These are phyloP conservation scores for Coturnix japonica DNA, from an alignment of 2,113 vertebrate species.

Conservation along the genomic window DNA sequence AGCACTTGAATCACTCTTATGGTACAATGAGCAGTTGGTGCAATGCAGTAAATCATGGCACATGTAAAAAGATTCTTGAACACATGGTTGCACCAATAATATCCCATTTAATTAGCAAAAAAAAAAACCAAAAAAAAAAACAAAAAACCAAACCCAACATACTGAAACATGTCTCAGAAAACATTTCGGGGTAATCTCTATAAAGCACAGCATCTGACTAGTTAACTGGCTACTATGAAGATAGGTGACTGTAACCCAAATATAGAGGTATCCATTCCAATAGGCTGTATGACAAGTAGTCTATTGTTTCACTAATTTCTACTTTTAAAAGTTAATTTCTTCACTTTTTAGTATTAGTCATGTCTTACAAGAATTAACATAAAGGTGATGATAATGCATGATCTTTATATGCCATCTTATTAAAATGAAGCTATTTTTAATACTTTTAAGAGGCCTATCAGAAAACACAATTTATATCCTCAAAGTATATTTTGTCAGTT, in stretches of 20 bases:
- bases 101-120: slow-evolving; percentile 61
- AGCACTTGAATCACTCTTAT: slow-evolving; percentile 59
- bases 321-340: slow-evolving; percentile 82
- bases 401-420: slow-evolving; percentile 84
- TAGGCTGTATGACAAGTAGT: slow-evolving; percentile 50
- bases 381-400: slow-evolving; percentile 81
- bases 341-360: slow-evolving; percentile 83
- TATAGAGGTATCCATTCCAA: slow-evolving; percentile 48
- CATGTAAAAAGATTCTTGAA: slow-evolving; percentile 31
- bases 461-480: slow-evolving; percentile 94
- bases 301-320: slow-evolving; percentile 78
- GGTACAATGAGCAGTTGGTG: slow-evolving; percentile 47
- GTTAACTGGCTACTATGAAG: slow-evolving; percentile 52
- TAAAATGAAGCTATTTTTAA: slow-evolving; percentile 88
- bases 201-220: slow-evolving; percentile 14
- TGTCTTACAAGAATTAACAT: slow-evolving; percentile 81
- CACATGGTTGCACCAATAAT: slow-evolving; percentile 56
- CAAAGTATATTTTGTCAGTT: slow-evolving; percentile 99
- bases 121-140: not conserved
- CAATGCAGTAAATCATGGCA: slow-evolving; percentile 30
- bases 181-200: slow-evolving; percentile 8
- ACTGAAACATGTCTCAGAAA: slow-evolving; percentile 51
- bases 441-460: slow-evolving; percentile 88
- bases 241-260: slow-evolving; percentile 51
- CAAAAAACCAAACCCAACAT: not conserved